phyloP scores from a whole-genome alignment of 2,113 vertebrate genomes.

The Notothenia rossii region DNA sequence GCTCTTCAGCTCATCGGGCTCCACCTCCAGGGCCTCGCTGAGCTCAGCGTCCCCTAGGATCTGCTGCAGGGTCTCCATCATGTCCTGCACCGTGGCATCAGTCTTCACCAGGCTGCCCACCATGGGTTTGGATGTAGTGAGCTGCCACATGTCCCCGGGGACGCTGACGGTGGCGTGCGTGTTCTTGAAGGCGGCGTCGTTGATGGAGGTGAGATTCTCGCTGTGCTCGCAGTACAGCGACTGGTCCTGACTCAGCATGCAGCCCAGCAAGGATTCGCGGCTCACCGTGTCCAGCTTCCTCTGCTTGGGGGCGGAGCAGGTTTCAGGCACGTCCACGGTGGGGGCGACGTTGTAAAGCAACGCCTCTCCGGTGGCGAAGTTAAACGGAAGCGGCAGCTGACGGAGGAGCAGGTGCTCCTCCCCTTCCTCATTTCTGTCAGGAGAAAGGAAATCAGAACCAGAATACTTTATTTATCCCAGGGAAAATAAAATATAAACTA shows the following conservation, averaged over 20 bases:
- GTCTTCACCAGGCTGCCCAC: conserved; percentile 20
- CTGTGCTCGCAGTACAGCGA: conserved; percentile 73
- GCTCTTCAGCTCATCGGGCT: conserved; percentile 59
- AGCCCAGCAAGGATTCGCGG: conserved; percentile 80
- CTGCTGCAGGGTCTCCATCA: conserved; percentile 80
- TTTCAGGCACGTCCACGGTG: conserved; percentile 47
- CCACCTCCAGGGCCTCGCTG: conserved; percentile 25
- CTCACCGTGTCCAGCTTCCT: conserved; percentile 51
- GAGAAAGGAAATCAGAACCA: too few species aligned
- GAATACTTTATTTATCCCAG: too few species aligned
- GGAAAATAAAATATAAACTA: too few species aligned
- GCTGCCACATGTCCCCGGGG: conserved; percentile 52
- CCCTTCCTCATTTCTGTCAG: conserved; percentile 85
- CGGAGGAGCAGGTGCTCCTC: conserved; percentile 86
- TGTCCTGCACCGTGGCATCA: conserved; percentile 58
- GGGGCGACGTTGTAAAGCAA: conserved; percentile 77
- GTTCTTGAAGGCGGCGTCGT: conserved; percentile 76
- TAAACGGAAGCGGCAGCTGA: conserved; percentile 85
- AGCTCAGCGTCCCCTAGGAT: conserved; percentile 49
- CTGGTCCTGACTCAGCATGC: conserved; percentile 82
- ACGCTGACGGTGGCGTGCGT: conserved; percentile 78
- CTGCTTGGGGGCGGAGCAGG: conserved; percentile 64
- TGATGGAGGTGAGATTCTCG: conserved; percentile 54
- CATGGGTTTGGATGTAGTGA: accelerated
- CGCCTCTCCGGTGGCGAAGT: conserved; percentile 84